These are phyloP conservation scores for Mesorhabditis sp. DNA, from an alignment of 2,888 invertebrate species.

Conservation along the genomic window DNA sequence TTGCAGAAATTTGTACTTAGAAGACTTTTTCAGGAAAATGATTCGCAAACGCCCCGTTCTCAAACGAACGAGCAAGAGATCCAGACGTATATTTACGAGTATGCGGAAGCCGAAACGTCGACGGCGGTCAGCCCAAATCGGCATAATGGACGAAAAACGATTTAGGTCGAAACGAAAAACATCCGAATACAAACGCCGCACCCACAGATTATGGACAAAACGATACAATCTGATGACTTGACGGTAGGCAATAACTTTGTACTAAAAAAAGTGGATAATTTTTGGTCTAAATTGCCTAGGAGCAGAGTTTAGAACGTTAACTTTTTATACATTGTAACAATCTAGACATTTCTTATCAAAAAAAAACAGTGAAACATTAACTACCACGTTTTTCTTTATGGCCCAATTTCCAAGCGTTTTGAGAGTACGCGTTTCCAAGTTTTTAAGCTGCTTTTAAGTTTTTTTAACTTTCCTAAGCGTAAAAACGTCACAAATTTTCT, in stretches of 20 bases:
- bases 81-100: constrained; percentile 45
- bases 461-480: too few species aligned
- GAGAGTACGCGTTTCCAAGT: too few species aligned
- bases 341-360: too few species aligned
- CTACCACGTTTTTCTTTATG: too few species aligned
- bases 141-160: not conserved
- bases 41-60: constrained; percentile 43
- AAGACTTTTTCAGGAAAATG: constrained; percentile 27
- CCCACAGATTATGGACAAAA: constrained; percentile 39
- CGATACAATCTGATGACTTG: constrained; percentile 47
- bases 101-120: constrained; percentile 39
- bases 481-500: too few species aligned
- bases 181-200: constrained; percentile 48
- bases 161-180: constrained; percentile 43
- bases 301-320: too few species aligned
- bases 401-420: too few species aligned
- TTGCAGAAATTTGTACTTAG: too few species aligned
- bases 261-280: not conserved
- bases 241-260: not conserved
- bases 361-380: too few species aligned
- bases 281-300: not conserved
- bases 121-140: constrained; percentile 24
- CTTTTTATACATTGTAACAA: too few species aligned
- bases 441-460: too few species aligned
- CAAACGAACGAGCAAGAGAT: constrained; percentile 42